Percentiles rank a stretch among this genome's conserved stretches.
Conservation (phyloP, 2,113 vertebrate genomes). For the Pituophis catenifer region DNA sequence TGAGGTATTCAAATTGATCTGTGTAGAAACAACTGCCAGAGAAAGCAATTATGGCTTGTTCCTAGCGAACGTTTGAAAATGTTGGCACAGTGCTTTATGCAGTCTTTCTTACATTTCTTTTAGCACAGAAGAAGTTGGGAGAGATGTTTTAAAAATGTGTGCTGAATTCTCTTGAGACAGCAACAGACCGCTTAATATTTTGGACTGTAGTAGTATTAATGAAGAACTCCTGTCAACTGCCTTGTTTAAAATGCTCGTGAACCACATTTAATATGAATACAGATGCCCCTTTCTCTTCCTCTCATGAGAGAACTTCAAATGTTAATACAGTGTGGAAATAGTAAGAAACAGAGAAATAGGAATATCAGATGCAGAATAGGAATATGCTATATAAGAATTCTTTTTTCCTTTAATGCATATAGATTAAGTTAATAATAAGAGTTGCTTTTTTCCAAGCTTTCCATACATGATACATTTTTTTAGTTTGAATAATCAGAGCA, state of each 20-base stretch:
- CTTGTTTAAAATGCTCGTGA: not conserved
- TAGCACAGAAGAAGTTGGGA: not conserved
- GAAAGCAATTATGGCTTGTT: slow-evolving; percentile 16
- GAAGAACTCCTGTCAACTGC: not conserved
- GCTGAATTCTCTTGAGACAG: not conserved
- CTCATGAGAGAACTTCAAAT: not conserved
- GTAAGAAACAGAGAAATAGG: not conserved
- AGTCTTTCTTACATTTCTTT: not conserved
- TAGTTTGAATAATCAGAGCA: not conserved
- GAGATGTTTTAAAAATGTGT: not conserved
- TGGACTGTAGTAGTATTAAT: not conserved
- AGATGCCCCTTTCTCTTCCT: not conserved
- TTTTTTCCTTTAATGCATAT: not conserved
- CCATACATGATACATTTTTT: not conserved
- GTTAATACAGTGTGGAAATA: not conserved
- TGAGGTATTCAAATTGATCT: slow-evolving; percentile 24
- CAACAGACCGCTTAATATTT: not conserved
- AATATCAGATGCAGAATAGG: not conserved
- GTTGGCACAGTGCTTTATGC: not conserved
- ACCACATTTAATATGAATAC: not conserved
- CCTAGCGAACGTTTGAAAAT: not conserved
- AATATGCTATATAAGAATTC: not conserved
- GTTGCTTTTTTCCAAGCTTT: not conserved
- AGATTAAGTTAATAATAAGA: not conserved
- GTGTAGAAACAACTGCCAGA: not conserved